phyloP scores from a whole-genome alignment of 2,888 invertebrate genomes.

The Tiliacea citrago region DNA sequence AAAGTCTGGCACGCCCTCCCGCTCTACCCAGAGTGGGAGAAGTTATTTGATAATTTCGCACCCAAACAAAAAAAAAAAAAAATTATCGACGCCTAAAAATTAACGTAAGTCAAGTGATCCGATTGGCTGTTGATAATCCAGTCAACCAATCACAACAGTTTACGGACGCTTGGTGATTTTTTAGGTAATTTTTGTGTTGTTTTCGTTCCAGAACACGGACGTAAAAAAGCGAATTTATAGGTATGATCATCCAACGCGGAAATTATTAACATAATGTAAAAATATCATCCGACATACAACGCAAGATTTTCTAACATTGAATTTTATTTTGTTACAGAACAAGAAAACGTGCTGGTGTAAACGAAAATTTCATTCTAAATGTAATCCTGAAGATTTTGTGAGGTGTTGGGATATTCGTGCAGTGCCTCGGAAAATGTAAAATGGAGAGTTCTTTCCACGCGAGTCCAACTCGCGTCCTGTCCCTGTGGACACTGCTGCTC shows the following conservation, averaged over 20 bases:
- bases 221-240: too few species aligned
- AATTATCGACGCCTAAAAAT: background rate
- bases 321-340: conserved; percentile 63
- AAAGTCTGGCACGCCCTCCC: too few species aligned
- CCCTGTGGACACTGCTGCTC: conserved; percentile 83
- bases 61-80: too few species aligned
- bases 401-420: conserved; percentile 66
- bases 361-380: conserved; percentile 70
- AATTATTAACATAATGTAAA: too few species aligned
- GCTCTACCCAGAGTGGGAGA: too few species aligned
- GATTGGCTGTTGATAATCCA: background rate
- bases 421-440: conserved; percentile 73
- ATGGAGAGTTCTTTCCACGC: conserved; percentile 81
- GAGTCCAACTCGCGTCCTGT: conserved; percentile 78
- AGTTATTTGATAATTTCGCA: too few species aligned
- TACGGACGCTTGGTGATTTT: too few species aligned
- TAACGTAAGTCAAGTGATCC: background rate
- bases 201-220: too few species aligned
- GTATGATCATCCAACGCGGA: too few species aligned
- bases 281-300: background rate
- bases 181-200: too few species aligned
- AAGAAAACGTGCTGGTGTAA: conserved; percentile 60
- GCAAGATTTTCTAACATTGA: conserved; percentile 26
- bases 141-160: background rate
- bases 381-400: conserved; percentile 72